These are phyloP conservation scores for Artibeus lituratus DNA, from an alignment of 2,797 vertebrate genomes.

Conservation along the genomic window DNA sequence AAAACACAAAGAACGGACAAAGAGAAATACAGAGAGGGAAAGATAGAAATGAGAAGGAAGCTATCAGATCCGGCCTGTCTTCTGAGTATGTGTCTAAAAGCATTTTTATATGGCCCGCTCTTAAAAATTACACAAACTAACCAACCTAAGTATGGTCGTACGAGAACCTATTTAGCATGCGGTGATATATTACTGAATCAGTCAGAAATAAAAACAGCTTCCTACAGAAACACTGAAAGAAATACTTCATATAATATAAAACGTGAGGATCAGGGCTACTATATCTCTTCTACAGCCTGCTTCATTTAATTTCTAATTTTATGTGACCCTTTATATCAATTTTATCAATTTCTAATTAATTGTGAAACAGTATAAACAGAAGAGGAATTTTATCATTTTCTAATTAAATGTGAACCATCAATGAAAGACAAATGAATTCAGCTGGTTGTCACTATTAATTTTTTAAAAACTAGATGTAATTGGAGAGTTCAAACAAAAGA, in stretches of 20 bases:
- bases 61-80: not conserved
- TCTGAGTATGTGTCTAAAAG: not conserved
- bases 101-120: not conserved
- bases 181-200: not conserved
- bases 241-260: not conserved
- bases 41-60: not conserved
- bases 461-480: not conserved
- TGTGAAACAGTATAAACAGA: not conserved
- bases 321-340: not conserved
- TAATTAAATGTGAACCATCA: not conserved
- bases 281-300: not conserved
- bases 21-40: not conserved
- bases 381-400: not conserved
- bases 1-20: not conserved
- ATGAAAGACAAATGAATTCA: not conserved
- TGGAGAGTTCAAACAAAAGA: not conserved
- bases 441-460: not conserved
- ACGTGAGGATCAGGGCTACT: not conserved
- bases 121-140: constrained; percentile 12
- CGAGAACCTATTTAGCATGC: not conserved
- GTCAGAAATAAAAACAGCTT: not conserved
- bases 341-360: not conserved
- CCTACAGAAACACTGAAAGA: not conserved
- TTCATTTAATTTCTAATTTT: constrained; percentile 38
- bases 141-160: not conserved